A percentile compares a stretch with the other conserved stretches of the same genome.
Conservation (phyloP, 2,888 invertebrate genomes). For the Shargacucullia verbasci region DNA sequence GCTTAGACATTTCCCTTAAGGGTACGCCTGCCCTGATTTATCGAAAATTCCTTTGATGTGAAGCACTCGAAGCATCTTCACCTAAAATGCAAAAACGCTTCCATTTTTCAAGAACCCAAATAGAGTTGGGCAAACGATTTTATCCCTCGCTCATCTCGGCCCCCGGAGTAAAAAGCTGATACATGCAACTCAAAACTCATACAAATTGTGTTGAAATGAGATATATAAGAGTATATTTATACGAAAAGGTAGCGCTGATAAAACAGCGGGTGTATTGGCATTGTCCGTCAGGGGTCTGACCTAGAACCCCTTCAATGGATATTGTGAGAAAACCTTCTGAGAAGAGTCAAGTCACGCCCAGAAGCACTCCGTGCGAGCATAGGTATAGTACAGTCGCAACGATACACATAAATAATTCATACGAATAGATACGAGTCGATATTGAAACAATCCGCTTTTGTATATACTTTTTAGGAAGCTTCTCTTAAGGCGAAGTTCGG, state of each 20-base stretch:
- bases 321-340: constrained; percentile 47
- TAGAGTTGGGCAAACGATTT: constrained; percentile 36
- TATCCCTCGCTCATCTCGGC: constrained; percentile 17
- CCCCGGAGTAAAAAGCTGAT: constrained; percentile 37
- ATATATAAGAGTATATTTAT: constrained; percentile 44
- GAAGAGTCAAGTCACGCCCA: constrained; percentile 72
- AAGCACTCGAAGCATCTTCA: constrained; percentile 31
- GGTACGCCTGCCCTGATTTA: constrained; percentile 44
- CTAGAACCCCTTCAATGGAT: constrained; percentile 51
- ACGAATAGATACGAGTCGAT: constrained; percentile 67
- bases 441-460: constrained; percentile 77
- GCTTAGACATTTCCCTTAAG: constrained; percentile 46
- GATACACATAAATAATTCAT: constrained; percentile 82
- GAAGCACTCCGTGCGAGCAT: constrained; percentile 62
- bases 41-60: constrained; percentile 44
- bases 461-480: constrained; percentile 67
- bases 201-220: constrained; percentile 56
- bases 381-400: constrained; percentile 58
- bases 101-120: constrained; percentile 46
- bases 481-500: constrained; percentile 62
- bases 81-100: constrained; percentile 50
- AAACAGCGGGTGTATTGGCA: constrained; percentile 55
- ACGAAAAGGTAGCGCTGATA: constrained; percentile 56
- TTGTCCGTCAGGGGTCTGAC: constrained; percentile 55
- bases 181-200: constrained; percentile 53